phyloP scores from a whole-genome alignment of 2,797 vertebrate species.

The Pterois miles region DNA sequence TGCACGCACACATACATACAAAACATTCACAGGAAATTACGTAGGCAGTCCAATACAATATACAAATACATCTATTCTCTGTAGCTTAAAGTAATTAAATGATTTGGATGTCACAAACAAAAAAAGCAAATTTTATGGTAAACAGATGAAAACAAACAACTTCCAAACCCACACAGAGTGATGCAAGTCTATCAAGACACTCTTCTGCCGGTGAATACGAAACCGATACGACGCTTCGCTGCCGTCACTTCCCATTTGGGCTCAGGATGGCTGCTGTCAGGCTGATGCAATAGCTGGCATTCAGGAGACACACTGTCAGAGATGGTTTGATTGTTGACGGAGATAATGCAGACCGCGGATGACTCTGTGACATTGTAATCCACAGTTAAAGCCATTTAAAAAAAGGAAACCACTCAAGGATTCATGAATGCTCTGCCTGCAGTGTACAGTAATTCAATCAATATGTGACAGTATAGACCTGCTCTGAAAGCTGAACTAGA shows the following conservation, averaged over 20 bases:
- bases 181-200: constrained; percentile 31
- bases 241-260: constrained; percentile 58
- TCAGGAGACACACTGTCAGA: constrained; percentile 67
- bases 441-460: constrained; percentile 15
- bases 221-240: constrained; percentile 33
- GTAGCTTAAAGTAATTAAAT: constrained; percentile 16
- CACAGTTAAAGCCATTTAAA: constrained; percentile 27
- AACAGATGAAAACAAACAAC: constrained; percentile 39
- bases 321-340: constrained; percentile 54
- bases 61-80: not conserved
- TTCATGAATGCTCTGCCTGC: constrained; percentile 9
- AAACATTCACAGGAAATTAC: not conserved
- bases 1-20: not conserved
- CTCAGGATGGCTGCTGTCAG: constrained; percentile 63
- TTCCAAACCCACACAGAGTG: constrained; percentile 29
- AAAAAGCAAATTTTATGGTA: constrained; percentile 17
- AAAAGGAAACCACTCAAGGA: constrained; percentile 27
- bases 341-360: constrained; percentile 42
- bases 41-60: not conserved
- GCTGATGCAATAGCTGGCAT: constrained; percentile 67
- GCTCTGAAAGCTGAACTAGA: not conserved
- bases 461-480: not conserved
- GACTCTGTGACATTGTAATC: constrained; percentile 50
- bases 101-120: not conserved
- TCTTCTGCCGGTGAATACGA: constrained; percentile 37